Evolutionary conservation across 1,140 invertebrate genomes (phyloP).

Genomic region (Prorops nasuta): DNA sequence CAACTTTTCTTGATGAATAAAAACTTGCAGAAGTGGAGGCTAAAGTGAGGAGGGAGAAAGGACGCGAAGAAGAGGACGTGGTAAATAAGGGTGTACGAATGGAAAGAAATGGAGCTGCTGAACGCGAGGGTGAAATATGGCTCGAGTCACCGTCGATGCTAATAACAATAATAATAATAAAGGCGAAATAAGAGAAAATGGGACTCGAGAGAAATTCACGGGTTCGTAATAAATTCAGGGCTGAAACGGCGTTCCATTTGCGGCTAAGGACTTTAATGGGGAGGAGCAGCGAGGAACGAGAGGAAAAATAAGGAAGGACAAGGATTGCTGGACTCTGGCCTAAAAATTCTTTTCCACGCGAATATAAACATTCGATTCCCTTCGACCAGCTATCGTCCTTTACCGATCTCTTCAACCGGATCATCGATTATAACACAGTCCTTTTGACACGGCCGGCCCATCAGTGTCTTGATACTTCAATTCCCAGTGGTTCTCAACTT

Average conservation of each 20-base stretch:
- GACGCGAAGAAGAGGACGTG: background rate
- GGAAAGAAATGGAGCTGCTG: too few species aligned
- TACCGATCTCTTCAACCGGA: background rate
- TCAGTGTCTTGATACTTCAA: too few species aligned
- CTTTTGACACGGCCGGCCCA: too few species aligned
- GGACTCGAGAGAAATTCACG: conserved; percentile 29
- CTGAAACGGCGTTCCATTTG: conserved; percentile 29
- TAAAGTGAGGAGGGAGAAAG: background rate
- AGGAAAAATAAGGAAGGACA: conserved; percentile 3
- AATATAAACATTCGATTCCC: too few species aligned
- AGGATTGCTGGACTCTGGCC: background rate
- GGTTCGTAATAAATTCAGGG: conserved; percentile 30
- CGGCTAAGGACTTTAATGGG: conserved; percentile 14
- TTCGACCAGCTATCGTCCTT: too few species aligned
- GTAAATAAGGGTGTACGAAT: background rate
- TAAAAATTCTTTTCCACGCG: too few species aligned
- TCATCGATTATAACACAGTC: conserved; percentile 3
- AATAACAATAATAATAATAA: conserved; percentile 34
- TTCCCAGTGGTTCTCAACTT: too few species aligned
- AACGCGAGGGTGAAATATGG: conserved; percentile 24
- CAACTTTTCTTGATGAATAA: too few species aligned
- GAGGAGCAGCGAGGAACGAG: too few species aligned
- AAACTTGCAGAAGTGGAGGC: background rate
- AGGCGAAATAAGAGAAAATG: conserved; percentile 28
- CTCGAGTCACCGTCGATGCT: conserved; percentile 2